These are phyloP conservation scores for Spilosoma lubricipeda DNA, from an alignment of 2,888 invertebrate species.

Conservation along the genomic window DNA sequence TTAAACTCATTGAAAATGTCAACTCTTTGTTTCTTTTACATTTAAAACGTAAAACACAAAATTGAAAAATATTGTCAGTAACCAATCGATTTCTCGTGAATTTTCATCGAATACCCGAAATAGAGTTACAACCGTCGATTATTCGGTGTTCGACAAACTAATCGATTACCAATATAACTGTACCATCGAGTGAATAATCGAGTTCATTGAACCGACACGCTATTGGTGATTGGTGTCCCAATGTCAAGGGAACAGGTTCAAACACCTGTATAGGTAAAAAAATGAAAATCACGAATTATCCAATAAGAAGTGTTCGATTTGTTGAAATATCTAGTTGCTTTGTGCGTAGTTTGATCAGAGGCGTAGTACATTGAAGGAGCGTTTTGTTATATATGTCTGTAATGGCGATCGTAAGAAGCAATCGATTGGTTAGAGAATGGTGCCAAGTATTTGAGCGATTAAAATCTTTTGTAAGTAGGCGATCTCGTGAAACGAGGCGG, in stretches of 20 bases:
- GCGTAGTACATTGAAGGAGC: conserved; percentile 50
- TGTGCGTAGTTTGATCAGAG: conserved; percentile 33
- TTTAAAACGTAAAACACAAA: conserved; percentile 20
- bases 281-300: conserved; percentile 84
- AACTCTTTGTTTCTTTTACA: neutral
- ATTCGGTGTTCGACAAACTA: conserved; percentile 51
- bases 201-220: conserved; percentile 65
- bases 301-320: conserved; percentile 70
- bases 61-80: conserved; percentile 21
- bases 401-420: neutral
- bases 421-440: neutral
- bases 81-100: conserved; percentile 41
- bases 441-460: neutral
- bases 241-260: conserved; percentile 82
- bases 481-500: neutral
- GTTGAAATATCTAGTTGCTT: conserved; percentile 68
- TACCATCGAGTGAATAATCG: conserved; percentile 57
- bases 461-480: neutral
- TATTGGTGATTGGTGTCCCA: conserved; percentile 63
- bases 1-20: too few species aligned
- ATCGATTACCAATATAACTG: conserved; percentile 66
- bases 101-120: conserved; percentile 44
- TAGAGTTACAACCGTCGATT: conserved; percentile 48
- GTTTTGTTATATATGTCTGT: conserved; percentile 20
- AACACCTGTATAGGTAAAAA: conserved; percentile 76